These are phyloP conservation scores for Drosophila kohkoa DNA, from an alignment of 1,140 invertebrate genomes.

Conservation along the genomic window DNA sequence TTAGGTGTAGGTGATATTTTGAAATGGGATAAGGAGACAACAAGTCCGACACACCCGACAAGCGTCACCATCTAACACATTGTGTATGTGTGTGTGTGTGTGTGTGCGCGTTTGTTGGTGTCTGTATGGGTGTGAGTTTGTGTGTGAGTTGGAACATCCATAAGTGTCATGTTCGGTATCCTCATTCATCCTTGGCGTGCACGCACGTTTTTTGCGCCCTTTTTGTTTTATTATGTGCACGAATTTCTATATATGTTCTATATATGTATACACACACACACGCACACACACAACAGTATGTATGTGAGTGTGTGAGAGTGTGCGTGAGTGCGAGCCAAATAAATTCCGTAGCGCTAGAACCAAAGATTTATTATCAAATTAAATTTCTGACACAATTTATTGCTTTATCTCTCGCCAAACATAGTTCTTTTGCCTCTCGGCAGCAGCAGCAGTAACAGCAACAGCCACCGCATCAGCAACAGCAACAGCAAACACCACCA, in stretches of 20 bases:
- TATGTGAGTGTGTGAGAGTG: slow-evolving; percentile 51
- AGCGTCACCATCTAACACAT: slow-evolving; percentile 22
- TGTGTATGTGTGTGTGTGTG: slow-evolving; percentile 15
- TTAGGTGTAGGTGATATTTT: slow-evolving; percentile 56
- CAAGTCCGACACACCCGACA: slow-evolving; percentile 29
- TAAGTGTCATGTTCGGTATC: slow-evolving; percentile 84
- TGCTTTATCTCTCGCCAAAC: slow-evolving; percentile 85
- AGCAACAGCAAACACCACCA: slow-evolving; percentile 32
- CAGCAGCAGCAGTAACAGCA: slow-evolving; percentile 55
- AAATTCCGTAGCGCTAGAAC: slow-evolving; percentile 85
- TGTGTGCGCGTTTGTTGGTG: slow-evolving; percentile 25
- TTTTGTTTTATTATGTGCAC: slow-evolving; percentile 84
- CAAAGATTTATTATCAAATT: slow-evolving; percentile 85
- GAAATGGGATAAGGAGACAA: slow-evolving; percentile 59
- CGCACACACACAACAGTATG: neutral
- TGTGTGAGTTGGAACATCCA: slow-evolving; percentile 69
- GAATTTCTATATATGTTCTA: slow-evolving; percentile 69
- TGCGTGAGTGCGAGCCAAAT: slow-evolving; percentile 76
- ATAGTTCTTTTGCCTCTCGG: slow-evolving; percentile 83
- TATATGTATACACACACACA: slow-evolving; percentile 13
- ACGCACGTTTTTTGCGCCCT: slow-evolving; percentile 83
- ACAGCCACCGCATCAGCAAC: slow-evolving; percentile 25
- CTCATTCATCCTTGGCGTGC: slow-evolving; percentile 82
- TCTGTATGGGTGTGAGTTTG: neutral
- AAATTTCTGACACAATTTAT: slow-evolving; percentile 85